phyloP scores from a whole-genome alignment of 2,888 invertebrate genomes.

The Glaucopsyche alexis region DNA sequence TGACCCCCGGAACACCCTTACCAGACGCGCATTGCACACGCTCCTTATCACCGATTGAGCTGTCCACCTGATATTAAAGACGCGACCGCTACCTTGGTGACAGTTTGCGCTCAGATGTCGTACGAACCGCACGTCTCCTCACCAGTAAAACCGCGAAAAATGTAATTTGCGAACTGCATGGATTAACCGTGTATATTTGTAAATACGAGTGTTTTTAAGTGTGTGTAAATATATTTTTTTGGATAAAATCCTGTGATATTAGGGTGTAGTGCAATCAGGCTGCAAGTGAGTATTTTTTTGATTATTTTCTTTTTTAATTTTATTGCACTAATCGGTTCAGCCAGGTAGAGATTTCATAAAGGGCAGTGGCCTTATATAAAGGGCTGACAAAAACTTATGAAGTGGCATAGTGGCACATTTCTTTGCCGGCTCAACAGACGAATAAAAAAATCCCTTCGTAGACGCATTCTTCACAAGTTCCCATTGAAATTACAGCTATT shows the following conservation, averaged over 20 bases:
- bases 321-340: conserved; percentile 23
- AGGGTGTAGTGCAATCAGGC: conserved; percentile 53
- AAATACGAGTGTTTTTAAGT: conserved; percentile 48
- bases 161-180: conserved; percentile 46
- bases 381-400: conserved; percentile 31
- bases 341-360: conserved; percentile 37
- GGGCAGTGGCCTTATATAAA: conserved; percentile 35
- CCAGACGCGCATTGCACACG: conserved; percentile 48
- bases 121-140: conserved; percentile 45
- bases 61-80: conserved; percentile 66
- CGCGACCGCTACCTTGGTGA: conserved; percentile 48
- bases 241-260: conserved; percentile 76
- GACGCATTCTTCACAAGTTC: not conserved
- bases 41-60: conserved; percentile 63
- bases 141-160: conserved; percentile 44
- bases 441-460: conserved; percentile 21
- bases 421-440: conserved; percentile 18
- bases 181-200: conserved; percentile 46
- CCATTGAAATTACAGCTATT: conserved; percentile 2
- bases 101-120: conserved; percentile 55
- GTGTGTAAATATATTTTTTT: conserved; percentile 49
- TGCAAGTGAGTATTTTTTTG: conserved; percentile 62
- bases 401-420: conserved; percentile 31
- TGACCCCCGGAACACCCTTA: conserved; percentile 35
- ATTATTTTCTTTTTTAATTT: conserved; percentile 35